Evolutionary conservation across 2,888 invertebrate genomes (phyloP).

Genomic region (Papilio protenor): DNA sequence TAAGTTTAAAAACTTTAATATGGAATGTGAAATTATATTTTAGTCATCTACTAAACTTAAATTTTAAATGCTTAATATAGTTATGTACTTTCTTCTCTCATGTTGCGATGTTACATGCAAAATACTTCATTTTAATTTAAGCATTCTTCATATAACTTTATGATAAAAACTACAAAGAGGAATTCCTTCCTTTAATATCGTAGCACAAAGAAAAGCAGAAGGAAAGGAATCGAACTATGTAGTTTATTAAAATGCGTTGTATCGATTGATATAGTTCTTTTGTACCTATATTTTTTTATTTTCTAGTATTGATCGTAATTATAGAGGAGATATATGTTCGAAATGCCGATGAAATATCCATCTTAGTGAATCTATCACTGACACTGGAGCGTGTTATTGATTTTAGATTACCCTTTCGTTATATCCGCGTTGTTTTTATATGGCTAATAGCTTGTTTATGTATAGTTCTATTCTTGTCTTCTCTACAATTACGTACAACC

Average conservation of each 20-base stretch:
- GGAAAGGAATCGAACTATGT: background rate
- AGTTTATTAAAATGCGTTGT: background rate
- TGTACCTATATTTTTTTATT: background rate
- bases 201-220: background rate
- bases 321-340: background rate
- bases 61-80: background rate
- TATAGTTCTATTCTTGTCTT: background rate
- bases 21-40: background rate
- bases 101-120: background rate
- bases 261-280: background rate
- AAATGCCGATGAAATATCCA: background rate
- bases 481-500: background rate
- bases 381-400: constrained; percentile 10
- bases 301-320: background rate
- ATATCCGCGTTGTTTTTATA: background rate
- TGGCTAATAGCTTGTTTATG: background rate
- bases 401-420: background rate
- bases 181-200: background rate
- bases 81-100: background rate
- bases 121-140: constrained; percentile 6
- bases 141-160: background rate
- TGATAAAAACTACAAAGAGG: background rate
- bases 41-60: background rate
- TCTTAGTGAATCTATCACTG: constrained; percentile 8
- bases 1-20: background rate